phyloP scores from a whole-genome alignment of 2,113 vertebrate genomes.

The Callaeas wilsoni region DNA sequence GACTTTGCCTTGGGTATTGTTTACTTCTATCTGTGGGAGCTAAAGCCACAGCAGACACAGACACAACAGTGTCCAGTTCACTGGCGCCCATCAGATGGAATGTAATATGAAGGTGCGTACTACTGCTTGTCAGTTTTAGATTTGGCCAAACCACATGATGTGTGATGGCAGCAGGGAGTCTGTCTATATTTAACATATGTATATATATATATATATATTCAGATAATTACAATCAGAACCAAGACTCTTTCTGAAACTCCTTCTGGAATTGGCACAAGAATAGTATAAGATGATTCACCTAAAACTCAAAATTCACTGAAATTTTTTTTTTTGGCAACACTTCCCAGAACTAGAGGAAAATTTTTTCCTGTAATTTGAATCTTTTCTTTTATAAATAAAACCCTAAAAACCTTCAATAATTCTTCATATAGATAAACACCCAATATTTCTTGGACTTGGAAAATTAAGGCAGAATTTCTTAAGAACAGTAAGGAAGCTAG shows the following conservation, averaged over 20 bases:
- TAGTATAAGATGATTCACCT: constrained; percentile 42
- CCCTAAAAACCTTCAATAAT: background rate
- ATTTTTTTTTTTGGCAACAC: background rate
- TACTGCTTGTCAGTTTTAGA: background rate
- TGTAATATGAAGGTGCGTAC: background rate
- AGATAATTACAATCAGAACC: constrained; percentile 9
- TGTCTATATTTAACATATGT: background rate
- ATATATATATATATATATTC: background rate
- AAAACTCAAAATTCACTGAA: constrained; percentile 25
- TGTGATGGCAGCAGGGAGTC: background rate
- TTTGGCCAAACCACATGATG: background rate
- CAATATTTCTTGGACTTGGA: background rate
- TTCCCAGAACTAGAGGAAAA: constrained; percentile 1
- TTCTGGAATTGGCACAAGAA: constrained; percentile 34
- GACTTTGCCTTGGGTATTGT: constrained; percentile 1
- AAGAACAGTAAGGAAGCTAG: background rate
- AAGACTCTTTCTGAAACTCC: constrained; percentile 35
- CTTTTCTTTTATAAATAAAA: background rate
- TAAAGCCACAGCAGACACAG: constrained; percentile 10
- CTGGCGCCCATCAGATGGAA: constrained; percentile 3
- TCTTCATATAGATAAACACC: background rate
- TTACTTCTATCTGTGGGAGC: constrained; percentile 25
- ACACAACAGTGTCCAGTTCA: constrained; percentile 27
- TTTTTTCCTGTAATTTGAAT: background rate
- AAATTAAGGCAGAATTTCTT: constrained; percentile 10